These are phyloP conservation scores for Pygocentrus nattereri DNA, from an alignment of 2,797 vertebrate species.

Conservation along the genomic window DNA sequence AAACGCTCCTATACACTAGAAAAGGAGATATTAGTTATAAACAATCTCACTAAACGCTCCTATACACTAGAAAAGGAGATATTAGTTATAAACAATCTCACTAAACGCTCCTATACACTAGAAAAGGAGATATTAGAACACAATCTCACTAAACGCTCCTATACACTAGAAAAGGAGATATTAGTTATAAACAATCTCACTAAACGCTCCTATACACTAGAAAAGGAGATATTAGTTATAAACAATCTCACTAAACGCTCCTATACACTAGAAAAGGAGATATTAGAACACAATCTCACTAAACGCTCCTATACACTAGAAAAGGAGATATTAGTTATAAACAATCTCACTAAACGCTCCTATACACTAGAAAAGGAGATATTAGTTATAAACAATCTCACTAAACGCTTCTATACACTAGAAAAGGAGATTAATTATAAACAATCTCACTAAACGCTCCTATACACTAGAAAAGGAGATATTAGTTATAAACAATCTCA, in stretches of 20 bases:
- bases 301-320: background rate
- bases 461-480: background rate
- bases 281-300: background rate
- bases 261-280: background rate
- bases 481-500: background rate
- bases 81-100: background rate
- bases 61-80: background rate
- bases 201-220: background rate
- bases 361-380: background rate
- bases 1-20: background rate
- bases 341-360: background rate
- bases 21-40: background rate
- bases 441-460: background rate
- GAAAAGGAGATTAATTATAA: too few relatives aligned
- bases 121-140: too few relatives aligned
- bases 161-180: background rate
- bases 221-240: background rate
- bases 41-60: background rate
- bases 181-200: background rate
- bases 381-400: background rate
- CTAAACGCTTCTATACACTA: background rate
- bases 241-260: background rate
- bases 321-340: background rate
- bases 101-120: background rate
- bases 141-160: background rate